A percentile compares a stretch with the other conserved stretches of the same genome.
Conservation (phyloP, 2,888 invertebrate genomes). For the Cheilosia vulpina region DNA sequence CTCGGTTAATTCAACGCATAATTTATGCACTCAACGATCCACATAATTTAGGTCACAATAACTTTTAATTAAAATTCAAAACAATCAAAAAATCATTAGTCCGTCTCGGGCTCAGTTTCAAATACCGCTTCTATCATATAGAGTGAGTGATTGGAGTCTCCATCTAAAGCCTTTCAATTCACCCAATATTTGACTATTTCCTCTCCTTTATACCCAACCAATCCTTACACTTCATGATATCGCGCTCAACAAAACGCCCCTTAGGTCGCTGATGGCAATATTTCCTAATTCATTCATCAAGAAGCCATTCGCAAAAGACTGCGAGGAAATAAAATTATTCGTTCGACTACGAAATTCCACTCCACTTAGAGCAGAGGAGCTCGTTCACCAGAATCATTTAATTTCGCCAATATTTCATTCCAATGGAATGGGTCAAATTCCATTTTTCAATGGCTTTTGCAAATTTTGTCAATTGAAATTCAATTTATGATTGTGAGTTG, state of each 20-base stretch:
- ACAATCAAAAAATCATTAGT: constrained; percentile 20
- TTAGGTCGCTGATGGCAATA: constrained; percentile 36
- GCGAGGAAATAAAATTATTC: constrained; percentile 1
- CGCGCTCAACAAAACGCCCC: constrained; percentile 1
- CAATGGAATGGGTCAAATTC: constrained; percentile 1
- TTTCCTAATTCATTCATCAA: constrained; percentile 31
- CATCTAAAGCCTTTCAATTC: constrained; percentile 18
- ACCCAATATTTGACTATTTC: constrained; percentile 32
- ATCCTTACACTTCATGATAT: constrained; percentile 8
- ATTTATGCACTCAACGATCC: background rate
- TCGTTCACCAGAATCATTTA: constrained; percentile 29
- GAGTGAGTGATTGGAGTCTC: constrained; percentile 33
- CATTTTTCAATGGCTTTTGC: constrained; percentile 9
- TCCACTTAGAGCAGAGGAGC: constrained; percentile 23
- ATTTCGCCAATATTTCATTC: constrained; percentile 11
- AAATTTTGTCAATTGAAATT: constrained; percentile 58
- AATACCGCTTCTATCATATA: constrained; percentile 18
- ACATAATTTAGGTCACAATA: background rate
- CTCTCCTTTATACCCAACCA: constrained; percentile 19
- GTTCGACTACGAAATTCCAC: constrained; percentile 19
- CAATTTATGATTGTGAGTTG: constrained; percentile 58
- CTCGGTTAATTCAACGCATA: no score
- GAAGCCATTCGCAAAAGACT: background rate
- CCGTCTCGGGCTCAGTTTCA: constrained; percentile 10
- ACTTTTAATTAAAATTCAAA: constrained; percentile 41